phyloP scores from a whole-genome alignment of 2,113 vertebrate species.

The Hydrochoerus hydrochaeris region DNA sequence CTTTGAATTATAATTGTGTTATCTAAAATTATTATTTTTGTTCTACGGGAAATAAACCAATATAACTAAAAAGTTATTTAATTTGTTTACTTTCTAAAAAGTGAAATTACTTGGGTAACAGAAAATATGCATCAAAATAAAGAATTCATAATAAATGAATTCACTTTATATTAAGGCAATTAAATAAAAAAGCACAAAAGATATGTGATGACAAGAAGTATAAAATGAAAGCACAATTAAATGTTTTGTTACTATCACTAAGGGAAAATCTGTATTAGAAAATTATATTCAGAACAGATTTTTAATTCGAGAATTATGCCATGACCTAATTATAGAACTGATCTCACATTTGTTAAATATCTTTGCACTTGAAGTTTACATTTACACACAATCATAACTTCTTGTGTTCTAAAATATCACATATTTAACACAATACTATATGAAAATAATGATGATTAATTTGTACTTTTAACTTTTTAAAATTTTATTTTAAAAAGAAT shows the following conservation, averaged over 20 bases:
- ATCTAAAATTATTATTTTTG: not conserved
- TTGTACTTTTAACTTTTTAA: not conserved
- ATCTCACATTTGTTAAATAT: accelerated
- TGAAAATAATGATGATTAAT: not conserved
- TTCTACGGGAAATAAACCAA: not conserved
- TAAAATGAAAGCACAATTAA: not conserved
- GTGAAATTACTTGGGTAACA: not conserved
- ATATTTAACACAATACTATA: not conserved
- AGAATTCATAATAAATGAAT: not conserved
- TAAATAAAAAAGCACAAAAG: not conserved
- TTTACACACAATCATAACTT: accelerated
- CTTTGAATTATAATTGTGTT: not conserved
- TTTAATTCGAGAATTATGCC: not conserved
- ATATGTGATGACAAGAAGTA: not conserved
- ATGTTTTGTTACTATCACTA: not conserved
- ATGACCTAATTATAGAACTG: not conserved
- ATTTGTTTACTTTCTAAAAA: not conserved
- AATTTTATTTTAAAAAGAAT: too few species aligned
- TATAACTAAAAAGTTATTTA: not conserved
- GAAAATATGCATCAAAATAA: not conserved
- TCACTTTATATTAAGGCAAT: not conserved
- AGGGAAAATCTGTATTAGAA: not conserved
- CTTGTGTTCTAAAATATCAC: not conserved
- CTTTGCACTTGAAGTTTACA: not conserved
- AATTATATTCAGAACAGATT: not conserved